Conservation (phyloP, 1,140 invertebrate species). For the Musca vetustissima region DNA sequence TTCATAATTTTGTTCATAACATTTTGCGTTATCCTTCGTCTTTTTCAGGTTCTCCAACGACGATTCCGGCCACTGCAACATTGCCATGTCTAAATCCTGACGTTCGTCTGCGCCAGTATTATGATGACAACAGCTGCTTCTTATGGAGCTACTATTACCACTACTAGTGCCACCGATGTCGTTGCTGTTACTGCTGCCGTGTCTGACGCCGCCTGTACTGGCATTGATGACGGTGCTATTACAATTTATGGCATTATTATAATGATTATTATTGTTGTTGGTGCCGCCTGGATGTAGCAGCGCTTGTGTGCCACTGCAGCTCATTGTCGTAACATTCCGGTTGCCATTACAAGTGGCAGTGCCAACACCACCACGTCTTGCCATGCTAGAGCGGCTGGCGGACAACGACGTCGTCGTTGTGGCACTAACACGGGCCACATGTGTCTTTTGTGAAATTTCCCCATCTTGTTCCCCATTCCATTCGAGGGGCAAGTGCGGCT, state of each 20-base stretch:
- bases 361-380: no score
- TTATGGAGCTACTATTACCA: slow-evolving; percentile 1
- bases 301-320: not conserved
- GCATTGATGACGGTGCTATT: slow-evolving; percentile 4
- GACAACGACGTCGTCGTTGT: not conserved
- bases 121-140: slow-evolving; percentile 10
- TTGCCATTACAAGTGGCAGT: no score
- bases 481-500: not conserved
- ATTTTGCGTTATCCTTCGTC: slow-evolving; percentile 2
- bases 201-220: slow-evolving; percentile 16
- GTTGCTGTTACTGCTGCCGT: slow-evolving; percentile 13
- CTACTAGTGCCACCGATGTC: not conserved
- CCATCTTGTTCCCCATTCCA: not conserved
- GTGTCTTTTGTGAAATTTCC: slow-evolving; percentile 9
- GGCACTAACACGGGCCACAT: slow-evolving; percentile 14
- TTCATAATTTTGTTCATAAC: slow-evolving; percentile 12
- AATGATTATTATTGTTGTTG: slow-evolving; percentile 17
- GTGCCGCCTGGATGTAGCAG: not conserved
- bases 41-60: not conserved
- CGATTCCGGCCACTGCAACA: not conserved
- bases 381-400: no score
- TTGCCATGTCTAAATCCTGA: not conserved
- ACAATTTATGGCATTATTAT: not conserved
- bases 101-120: slow-evolving; percentile 2
- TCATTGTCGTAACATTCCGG: not conserved